Evolutionary conservation across 2,113 vertebrate genomes (phyloP).

Genomic region (Colinus virginianus): DNA sequence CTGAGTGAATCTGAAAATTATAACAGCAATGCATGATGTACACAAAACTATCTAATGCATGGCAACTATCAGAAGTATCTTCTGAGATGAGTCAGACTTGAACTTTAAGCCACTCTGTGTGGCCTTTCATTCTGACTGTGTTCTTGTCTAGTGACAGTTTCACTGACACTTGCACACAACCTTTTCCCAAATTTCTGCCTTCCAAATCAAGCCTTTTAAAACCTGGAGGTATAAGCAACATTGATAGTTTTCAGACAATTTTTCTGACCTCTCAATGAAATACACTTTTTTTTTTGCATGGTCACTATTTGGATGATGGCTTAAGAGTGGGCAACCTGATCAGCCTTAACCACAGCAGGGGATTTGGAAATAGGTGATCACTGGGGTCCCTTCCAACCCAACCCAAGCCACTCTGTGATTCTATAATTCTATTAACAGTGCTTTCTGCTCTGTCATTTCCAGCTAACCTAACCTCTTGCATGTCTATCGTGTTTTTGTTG

Average conservation of each 20-base stretch:
- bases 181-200: background rate
- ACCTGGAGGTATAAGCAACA: background rate
- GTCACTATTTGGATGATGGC: background rate
- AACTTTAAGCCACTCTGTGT: background rate
- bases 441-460: background rate
- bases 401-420: background rate
- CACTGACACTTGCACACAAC: background rate
- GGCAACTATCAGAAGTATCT: background rate
- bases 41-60: background rate
- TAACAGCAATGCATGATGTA: background rate
- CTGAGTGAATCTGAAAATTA: background rate
- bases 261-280: background rate
- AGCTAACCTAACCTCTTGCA: background rate
- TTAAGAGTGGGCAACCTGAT: background rate
- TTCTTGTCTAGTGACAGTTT: background rate
- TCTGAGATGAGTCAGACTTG: background rate
- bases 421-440: background rate
- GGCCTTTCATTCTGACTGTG: background rate
- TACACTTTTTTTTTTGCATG: background rate
- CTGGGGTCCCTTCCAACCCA: background rate
- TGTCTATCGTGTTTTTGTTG: background rate
- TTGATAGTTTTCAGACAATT: background rate
- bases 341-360: background rate
- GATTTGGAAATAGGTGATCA: background rate
- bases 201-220: background rate